Percentiles rank a stretch among this genome's conserved stretches.
These are phyloP conservation scores for Aphelocoma californica DNA, from an alignment of 2,797 vertebrate species.

Conservation along the genomic window DNA sequence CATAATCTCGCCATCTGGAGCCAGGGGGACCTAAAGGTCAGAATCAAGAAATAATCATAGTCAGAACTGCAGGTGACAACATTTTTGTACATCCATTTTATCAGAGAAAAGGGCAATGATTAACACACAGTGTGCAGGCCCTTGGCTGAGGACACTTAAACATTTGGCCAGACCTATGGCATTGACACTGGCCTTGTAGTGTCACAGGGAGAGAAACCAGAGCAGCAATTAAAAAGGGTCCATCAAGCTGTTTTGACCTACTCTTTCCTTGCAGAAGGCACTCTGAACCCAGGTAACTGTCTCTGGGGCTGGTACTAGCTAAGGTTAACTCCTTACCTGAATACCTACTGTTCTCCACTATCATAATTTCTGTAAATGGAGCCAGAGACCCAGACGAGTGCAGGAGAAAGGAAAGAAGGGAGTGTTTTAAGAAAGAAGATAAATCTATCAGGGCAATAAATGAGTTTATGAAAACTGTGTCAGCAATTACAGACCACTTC, in stretches of 20 bases:
- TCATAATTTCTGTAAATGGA: neutral
- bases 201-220: neutral
- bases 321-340: neutral
- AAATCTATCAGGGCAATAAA: neutral
- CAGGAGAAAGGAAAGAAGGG: neutral
- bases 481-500: neutral
- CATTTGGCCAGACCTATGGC: neutral
- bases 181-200: neutral
- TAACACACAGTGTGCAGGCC: neutral
- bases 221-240: neutral
- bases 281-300: neutral
- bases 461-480: neutral
- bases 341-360: neutral
- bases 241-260: neutral
- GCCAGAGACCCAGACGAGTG: neutral
- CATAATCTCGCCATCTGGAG: conserved; percentile 95
- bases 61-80: neutral
- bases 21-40: conserved; percentile 76
- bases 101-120: neutral
- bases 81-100: neutral
- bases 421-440: neutral
- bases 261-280: neutral
- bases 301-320: neutral
- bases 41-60: neutral
- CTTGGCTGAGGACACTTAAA: neutral